A percentile compares a stretch with the other conserved stretches of the same genome.
Conservation (phyloP, 2,888 invertebrate genomes). For the Campopleginae sp. region DNA sequence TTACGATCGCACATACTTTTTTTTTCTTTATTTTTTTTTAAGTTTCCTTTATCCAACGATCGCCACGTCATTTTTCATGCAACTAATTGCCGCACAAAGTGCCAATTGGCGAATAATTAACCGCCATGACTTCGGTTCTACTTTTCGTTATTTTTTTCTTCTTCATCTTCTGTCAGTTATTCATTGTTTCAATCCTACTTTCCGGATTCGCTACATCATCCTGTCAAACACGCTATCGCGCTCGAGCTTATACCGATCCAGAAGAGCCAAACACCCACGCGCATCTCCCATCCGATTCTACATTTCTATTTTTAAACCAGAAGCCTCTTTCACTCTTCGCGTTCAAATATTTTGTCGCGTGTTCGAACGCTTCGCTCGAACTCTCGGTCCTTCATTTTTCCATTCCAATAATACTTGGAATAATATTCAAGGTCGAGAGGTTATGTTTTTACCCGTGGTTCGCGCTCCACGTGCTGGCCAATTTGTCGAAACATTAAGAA, state of each 20-base stretch:
- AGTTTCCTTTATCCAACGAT: not conserved
- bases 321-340: not conserved
- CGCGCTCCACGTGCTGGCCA: not conserved
- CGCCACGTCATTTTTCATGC: conserved; percentile 24
- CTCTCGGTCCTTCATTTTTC: not conserved
- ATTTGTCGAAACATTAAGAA: not conserved
- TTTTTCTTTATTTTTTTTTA: not conserved
- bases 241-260: not conserved
- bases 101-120: conserved; percentile 28
- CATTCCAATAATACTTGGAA: not conserved
- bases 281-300: conserved; percentile 1
- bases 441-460: not conserved
- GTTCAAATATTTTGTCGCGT: conserved; percentile 33
- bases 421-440: not conserved
- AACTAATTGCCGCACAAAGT: not conserved
- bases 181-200: conserved; percentile 37
- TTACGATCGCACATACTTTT: not conserved
- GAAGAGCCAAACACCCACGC: conserved; percentile 20
- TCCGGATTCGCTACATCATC: conserved; percentile 40
- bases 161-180: not conserved
- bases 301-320: conserved; percentile 23
- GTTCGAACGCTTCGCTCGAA: not conserved
- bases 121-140: not conserved
- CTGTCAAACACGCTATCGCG: conserved; percentile 31
- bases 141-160: not conserved